Evolutionary conservation across 2,797 vertebrate species (phyloP), one percentile per base, ranked within the genome.

Genomic region (Ctenopoma multispine): DNA sequence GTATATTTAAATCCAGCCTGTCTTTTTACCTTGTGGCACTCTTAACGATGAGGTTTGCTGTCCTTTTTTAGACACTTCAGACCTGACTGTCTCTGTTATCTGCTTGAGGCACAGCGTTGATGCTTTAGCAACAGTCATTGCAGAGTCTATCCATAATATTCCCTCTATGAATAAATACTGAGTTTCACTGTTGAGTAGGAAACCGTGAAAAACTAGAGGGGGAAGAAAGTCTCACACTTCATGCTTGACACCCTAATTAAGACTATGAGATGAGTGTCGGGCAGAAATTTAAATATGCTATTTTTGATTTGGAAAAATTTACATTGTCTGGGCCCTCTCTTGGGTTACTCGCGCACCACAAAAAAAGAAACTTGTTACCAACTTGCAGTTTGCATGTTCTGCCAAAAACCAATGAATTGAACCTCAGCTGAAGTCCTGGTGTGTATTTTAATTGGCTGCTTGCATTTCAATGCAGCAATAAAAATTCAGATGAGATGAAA

Each of bases 381-480:
- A 61, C 77, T 60, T 46, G 69, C 75, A 82, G 64, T 69, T 74
- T 60, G 74, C 50, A 66, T 48, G 57, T 68, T 72, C 57, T 65
- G 63, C 79, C 71, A 78, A 21, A 4, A 31, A 24, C 50, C 85
- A 88, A 90, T 85, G 78, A 90, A 85, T 65, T 71, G 49, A 89
- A 73, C 69, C 58, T 69, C 47, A 66, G 34, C 71, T 55, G 66
- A 69, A 48, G 43, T 62, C 63, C 69, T 69, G 36, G 17, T 61
- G 64, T 82, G 76, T 77, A 40, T 78, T 89, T 82, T 92, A 92
- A 93, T 91, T 91, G 89, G 79, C 62, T 86, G 61, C 79, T 85
- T 87, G 74, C 79, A 80, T 81, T 75, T 59, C 47, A 49, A 18
- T 15, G 53, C 54, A 57, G 46, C 73, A 85, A 82, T 68, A 75